phyloP scores from a whole-genome alignment of 2,888 invertebrate species.

The Phania funesta region DNA sequence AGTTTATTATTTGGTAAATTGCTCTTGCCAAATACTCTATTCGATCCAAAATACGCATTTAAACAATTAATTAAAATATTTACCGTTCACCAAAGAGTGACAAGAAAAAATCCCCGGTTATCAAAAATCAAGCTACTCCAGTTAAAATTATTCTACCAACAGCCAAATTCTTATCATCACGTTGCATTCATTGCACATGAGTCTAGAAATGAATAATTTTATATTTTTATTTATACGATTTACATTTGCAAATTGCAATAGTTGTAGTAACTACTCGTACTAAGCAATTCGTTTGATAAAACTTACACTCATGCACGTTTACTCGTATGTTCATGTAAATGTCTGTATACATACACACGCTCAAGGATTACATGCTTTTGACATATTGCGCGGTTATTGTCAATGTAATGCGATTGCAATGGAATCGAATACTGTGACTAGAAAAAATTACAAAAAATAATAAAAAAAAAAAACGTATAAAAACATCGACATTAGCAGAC shows the following conservation, averaged over 20 bases:
- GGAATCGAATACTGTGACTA: slow-evolving; percentile 37
- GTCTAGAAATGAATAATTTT: slow-evolving; percentile 21
- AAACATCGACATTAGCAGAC: slow-evolving; percentile 56
- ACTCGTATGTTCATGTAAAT: neutral
- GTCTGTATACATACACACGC: slow-evolving; percentile 45
- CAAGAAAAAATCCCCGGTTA: slow-evolving; percentile 2
- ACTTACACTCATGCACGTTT: neutral
- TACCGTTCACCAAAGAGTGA: neutral
- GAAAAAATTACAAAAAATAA: slow-evolving; percentile 25
- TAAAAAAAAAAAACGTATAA: slow-evolving; percentile 32
- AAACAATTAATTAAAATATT: neutral
- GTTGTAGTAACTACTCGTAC: slow-evolving; percentile 16
- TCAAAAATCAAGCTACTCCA: neutral
- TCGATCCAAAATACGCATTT: neutral
- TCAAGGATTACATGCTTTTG: slow-evolving; percentile 67
- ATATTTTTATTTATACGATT: slow-evolving; percentile 1
- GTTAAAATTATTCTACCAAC: slow-evolving; percentile 25
- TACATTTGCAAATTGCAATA: neutral
- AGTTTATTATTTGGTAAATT: neutral
- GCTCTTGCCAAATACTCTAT: neutral
- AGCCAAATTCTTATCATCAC: slow-evolving; percentile 41
- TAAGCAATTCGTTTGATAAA: slow-evolving; percentile 6
- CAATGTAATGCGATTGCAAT: slow-evolving; percentile 63
- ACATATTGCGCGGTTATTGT: slow-evolving; percentile 66
- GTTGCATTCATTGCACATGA: slow-evolving; percentile 48